Evolutionary conservation across 1,140 invertebrate species (phyloP), one percentile per base, ranked within the genome.

Genomic region (Drosophila aff.): DNA sequence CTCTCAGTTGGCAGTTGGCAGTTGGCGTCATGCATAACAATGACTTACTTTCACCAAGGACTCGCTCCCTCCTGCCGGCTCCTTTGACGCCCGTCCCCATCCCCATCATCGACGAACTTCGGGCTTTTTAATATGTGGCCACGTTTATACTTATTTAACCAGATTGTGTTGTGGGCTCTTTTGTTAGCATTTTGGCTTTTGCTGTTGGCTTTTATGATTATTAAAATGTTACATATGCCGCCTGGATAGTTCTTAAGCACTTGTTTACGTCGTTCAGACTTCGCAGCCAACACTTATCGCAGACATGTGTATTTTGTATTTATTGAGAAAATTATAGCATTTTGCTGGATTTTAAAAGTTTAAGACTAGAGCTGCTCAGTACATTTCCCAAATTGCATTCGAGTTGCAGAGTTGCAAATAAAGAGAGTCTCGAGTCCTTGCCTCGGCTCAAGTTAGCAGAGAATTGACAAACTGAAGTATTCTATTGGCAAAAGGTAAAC

Each of bases 21-120:
- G 79, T 89, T 69, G 67, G 72, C 77, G 84, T 81, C 84, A 89
- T 89, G 84, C 84, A 89, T 89, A 89, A 89, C 84, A 89, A 89
- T 89, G 84, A 89, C 85, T 89, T 89, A 83, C 62, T 76, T 68
- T 36, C 43, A 38, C 61, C 72, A 49, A 41, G 62, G 66, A 55
- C 36, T 63, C 57, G 47, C 40, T 55, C 21, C 26, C 21, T 49
- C 47, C 43, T 33, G 50, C n/a, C n/a, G 28, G 28, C 31, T 52
- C 28, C 28, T 21, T 52, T 44, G 53, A 41, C 50, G 41, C 41
- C 23, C 52, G 26, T 33, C 52, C n/a, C n/a, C n/a, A 18, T 33
- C 43, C 11, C 21, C 40, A 18, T 41, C 49, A 63, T 57, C 41
- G 60, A 40, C 61, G 23, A 53, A 73, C 55, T 38, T 55, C 36